A percentile compares a stretch with the other conserved stretches of the same genome.
These are phyloP conservation scores for Eubasilissa splendida DNA, from an alignment of 2,888 invertebrate species.

Conservation along the genomic window DNA sequence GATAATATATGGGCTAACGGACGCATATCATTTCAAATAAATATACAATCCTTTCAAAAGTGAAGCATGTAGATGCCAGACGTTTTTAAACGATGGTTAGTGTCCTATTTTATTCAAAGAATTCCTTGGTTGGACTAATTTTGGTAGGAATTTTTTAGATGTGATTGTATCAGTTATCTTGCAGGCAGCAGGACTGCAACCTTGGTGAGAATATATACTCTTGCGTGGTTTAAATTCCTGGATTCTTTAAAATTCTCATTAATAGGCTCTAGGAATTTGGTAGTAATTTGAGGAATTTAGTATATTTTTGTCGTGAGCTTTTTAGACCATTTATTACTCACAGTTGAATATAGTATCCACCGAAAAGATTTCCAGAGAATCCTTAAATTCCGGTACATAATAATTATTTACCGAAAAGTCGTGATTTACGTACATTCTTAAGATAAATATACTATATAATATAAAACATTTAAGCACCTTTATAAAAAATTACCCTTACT, in stretches of 20 bases:
- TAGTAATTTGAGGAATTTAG: not conserved
- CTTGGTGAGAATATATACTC: not conserved
- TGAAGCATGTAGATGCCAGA: not conserved
- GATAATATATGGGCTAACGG: constrained; percentile 25
- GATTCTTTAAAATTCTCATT: constrained; percentile 1
- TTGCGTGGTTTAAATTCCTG: not conserved
- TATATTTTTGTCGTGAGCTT: too few relatives aligned
- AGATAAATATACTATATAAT: too few relatives aligned
- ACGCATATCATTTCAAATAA: constrained; percentile 3
- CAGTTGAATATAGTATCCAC: too few relatives aligned
- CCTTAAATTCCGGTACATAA: too few relatives aligned
- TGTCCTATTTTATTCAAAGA: not conserved
- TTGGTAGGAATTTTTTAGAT: not conserved
- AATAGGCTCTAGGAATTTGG: constrained; percentile 1
- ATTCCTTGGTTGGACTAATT: constrained; percentile 7
- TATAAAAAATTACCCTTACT: too few relatives aligned
- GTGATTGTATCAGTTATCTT: constrained; percentile 5
- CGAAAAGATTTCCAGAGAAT: too few relatives aligned
- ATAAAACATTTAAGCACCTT: too few relatives aligned
- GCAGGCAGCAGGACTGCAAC: not conserved
- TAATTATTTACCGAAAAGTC: too few relatives aligned
- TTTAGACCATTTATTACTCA: too few relatives aligned
- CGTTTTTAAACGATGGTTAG: not conserved
- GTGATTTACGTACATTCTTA: too few relatives aligned
- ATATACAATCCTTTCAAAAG: not conserved